Evolutionary conservation across 1,140 invertebrate genomes (phyloP).

Genomic region (Hypsibius dujardini): DNA sequence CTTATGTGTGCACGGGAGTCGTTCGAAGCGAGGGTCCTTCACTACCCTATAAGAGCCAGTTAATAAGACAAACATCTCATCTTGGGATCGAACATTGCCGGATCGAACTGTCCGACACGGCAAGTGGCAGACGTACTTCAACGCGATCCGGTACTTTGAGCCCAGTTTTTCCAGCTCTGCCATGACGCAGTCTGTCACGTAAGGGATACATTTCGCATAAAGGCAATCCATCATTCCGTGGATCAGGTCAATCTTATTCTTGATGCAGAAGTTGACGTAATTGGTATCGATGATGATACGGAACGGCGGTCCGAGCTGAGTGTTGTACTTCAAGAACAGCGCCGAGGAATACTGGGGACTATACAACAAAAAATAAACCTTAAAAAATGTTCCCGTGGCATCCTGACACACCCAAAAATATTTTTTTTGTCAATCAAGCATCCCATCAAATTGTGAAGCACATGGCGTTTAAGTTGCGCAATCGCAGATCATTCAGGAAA

Average conservation of each 20-base stretch:
- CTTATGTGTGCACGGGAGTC: conserved; percentile 81
- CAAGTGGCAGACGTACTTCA: conserved; percentile 39
- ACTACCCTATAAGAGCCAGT: conserved; percentile 47
- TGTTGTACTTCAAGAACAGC: conserved; percentile 94
- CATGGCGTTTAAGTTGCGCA: no score
- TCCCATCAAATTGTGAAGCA: no score
- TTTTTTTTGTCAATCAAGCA: no score
- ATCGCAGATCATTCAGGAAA: neutral
- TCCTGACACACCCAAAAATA: no score
- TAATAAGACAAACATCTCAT: conserved; percentile 11
- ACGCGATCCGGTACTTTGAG: conserved; percentile 77
- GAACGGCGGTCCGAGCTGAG: conserved; percentile 92
- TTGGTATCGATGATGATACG: conserved; percentile 94
- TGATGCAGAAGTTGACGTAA: conserved; percentile 96
- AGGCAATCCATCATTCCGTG: conserved; percentile 97
- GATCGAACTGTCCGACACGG: neutral
- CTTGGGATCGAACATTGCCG: neutral
- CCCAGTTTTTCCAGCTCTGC: conserved; percentile 97
- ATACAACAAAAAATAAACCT: conserved; percentile 17
- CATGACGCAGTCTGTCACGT: conserved; percentile 93
- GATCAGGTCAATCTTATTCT: conserved; percentile 91
- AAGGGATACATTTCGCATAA: conserved; percentile 96
- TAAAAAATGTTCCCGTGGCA: no score
- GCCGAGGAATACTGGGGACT: conserved; percentile 68
- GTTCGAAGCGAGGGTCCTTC: conserved; percentile 82